Evolutionary conservation across 2,797 vertebrate genomes (phyloP), one percentile per base, ranked within the genome.

Genomic region (Morus bassanus): DNA sequence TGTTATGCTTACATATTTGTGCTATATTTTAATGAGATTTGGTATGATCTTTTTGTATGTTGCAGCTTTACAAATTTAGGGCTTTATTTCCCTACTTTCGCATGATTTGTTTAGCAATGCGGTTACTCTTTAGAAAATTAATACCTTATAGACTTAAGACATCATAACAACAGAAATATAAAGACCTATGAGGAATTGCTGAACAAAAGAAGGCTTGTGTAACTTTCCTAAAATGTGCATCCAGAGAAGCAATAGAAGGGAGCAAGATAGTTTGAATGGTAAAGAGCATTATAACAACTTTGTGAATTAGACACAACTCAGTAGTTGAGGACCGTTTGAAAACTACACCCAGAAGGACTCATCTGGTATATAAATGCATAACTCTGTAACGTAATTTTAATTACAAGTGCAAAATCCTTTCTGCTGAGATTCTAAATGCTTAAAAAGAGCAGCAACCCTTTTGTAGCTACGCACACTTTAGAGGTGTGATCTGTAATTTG

Each of bases 401-500:
- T 56, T 87, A 61, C 27, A 72, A 61, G 27, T 16, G 63, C 17
- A 76, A 76, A 87, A 84, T 76, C 43, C 31, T 88, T 78, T 67
- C 54, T 76, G 53, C 27, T 67, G 59, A 80, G 27, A 75, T 70
- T 90, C 35, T 57, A 27, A 56, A 65, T 2, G 1, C 19, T 69
- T 39, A 27, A 80, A 79, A 54, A 41, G 13, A 89, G 9, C 39
- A 78, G 39, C 54, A 82, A 43, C 31, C 28, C 39, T 73, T 82
- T 37, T 31, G 39, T 28, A 64, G 54, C 41, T 69, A 91, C 74
- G 73, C 51, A 69, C 78, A 69, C 93, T 70, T 61, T 8, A 57
- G 43, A 94, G 89, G 51, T 68, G 79, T 82, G 77, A 95, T 93
- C 91, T 91, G 59, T 53, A 94, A 76, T 79, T 93, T 67, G 67